phyloP scores from a whole-genome alignment of 2,888 invertebrate species.

The Apodemia zela region DNA sequence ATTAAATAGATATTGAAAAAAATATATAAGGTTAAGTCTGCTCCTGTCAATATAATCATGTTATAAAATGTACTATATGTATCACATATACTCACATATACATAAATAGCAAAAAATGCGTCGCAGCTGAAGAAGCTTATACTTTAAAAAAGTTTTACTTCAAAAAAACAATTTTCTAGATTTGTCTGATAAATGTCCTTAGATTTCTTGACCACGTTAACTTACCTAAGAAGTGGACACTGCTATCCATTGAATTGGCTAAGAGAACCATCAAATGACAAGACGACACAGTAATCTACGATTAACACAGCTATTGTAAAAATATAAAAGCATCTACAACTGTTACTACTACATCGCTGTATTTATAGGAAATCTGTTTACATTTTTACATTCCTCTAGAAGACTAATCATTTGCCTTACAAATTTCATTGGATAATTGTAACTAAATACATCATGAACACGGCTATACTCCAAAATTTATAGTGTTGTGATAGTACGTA shows the following conservation, averaged over 20 bases:
- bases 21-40: too few species aligned
- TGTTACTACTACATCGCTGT: constrained; percentile 21
- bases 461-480: background rate
- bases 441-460: background rate
- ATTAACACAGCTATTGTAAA: constrained; percentile 20
- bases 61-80: too few species aligned
- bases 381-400: constrained; percentile 17
- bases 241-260: background rate
- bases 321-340: constrained; percentile 19
- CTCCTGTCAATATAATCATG: too few species aligned
- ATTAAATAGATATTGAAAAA: too few species aligned
- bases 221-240: background rate
- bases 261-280: constrained; percentile 2
- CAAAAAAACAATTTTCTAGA: too few species aligned
- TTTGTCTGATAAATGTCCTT: too few species aligned
- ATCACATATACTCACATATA: too few species aligned
- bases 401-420: constrained; percentile 15
- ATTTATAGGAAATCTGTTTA: constrained; percentile 16
- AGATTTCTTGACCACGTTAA: background rate
- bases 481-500: background rate
- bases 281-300: constrained; percentile 15
- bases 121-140: too few species aligned
- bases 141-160: too few species aligned
- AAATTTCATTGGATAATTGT: constrained; percentile 1
- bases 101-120: too few species aligned